Evolutionary conservation across 2,888 invertebrate species (phyloP), one percentile per base, ranked within the genome.

Genomic region (Bhutanitis thaidina): DNA sequence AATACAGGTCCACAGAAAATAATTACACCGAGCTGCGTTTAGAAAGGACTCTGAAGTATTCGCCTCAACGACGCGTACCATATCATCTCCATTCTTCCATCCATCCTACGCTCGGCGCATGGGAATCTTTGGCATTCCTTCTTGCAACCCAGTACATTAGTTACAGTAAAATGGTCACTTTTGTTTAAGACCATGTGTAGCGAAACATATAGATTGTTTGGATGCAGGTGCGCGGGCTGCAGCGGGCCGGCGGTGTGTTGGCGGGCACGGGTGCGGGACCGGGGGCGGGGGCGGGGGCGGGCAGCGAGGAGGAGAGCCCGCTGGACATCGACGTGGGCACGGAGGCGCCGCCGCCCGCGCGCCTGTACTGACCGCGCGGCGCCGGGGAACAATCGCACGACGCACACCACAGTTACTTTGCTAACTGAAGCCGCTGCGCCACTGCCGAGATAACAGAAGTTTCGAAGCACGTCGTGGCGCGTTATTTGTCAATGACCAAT

Each of bases 321-420:
- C 72, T 74, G n/a, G 88, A 89, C 80, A 89, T 89, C 72, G 88
- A 89, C 77, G 88, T 89, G 56, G 88, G 88, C 70, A 88, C 87
- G 14, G 88, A 89, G 72, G 74, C 81, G 44, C 83, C 84, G 46
- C 84, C 86, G 39, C 67, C 71, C n/a, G 59, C 67, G 34, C 62
- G 59, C 41, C 64, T 65, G 57, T 69, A 69, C 62, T 68, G 68
- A 68, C 73, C 50, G 54, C 36, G 65, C 59, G n/a, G 14, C 51
- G 55, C 40, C 50, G 43, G n/a, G n/a, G n/a, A n/a, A n/a, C 56
- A 55, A 48, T 30, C 48, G 35, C 54, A 44, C 40, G 16, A 1
- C 36, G 14, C 36, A 25, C 57, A 43, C 56, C 50, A 36, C 45
- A 60, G 50, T 55, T 20, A 34, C 37, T 14, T 35, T 37, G 43